phyloP scores from a whole-genome alignment of 2,113 vertebrate species.

The Coryphaenoides rupestris region DNA sequence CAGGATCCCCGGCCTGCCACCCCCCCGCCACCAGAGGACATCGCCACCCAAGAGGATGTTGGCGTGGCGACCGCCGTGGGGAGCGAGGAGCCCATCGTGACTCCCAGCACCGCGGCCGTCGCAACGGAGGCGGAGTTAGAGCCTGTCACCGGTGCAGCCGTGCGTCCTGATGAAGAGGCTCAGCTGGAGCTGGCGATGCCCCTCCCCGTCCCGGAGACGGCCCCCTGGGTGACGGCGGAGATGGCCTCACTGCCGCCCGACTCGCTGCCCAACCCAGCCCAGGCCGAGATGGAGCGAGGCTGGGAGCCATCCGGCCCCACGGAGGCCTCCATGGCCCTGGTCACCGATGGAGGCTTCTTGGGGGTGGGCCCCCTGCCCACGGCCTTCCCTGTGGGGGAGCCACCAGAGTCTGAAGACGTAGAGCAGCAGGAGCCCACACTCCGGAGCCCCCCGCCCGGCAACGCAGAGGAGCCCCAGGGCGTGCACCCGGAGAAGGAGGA shows the following conservation, averaged over 20 bases:
- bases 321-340: constrained; percentile 38
- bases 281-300: too few relatives aligned
- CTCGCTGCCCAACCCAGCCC: constrained; percentile 35
- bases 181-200: constrained; percentile 47
- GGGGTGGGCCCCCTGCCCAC: constrained; percentile 54
- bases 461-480: constrained; percentile 27
- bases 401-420: constrained; percentile 35
- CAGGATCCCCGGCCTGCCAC: constrained; percentile 7
- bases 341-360: constrained; percentile 43
- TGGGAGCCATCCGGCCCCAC: too few relatives aligned
- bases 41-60: background rate
- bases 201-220: constrained; percentile 30
- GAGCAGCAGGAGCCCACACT: constrained; percentile 29
- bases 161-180: background rate
- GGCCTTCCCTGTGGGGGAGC: constrained; percentile 53
- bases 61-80: background rate
- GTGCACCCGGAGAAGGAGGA: constrained; percentile 64
- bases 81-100: background rate
- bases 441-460: constrained; percentile 6
- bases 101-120: too few relatives aligned
- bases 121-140: background rate
- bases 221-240: constrained; percentile 49
- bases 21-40: background rate
- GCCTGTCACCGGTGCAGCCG: constrained; percentile 39
- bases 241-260: constrained; percentile 45